phyloP scores from a whole-genome alignment of 2,888 invertebrate genomes.

The Meandrusa payeni region DNA sequence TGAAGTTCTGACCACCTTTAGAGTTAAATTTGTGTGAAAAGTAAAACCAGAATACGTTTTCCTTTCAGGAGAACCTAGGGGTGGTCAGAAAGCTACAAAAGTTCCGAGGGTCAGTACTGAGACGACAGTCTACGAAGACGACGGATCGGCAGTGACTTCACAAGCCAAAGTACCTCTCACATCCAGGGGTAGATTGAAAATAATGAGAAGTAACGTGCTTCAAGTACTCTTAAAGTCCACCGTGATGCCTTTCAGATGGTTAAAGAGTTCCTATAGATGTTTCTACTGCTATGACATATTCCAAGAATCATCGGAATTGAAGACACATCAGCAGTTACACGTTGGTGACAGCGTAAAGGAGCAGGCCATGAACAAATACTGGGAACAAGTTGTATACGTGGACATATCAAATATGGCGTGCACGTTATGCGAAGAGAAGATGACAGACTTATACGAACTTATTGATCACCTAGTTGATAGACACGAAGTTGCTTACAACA shows the following conservation, averaged over 20 bases:
- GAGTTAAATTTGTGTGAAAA: constrained; percentile 16
- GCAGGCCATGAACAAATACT: constrained; percentile 66
- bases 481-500: constrained; percentile 57
- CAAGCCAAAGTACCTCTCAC: constrained; percentile 33
- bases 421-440: constrained; percentile 51
- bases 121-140: constrained; percentile 18
- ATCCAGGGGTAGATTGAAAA: constrained; percentile 54
- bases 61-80: constrained; percentile 68
- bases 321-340: constrained; percentile 55
- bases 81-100: constrained; percentile 51
- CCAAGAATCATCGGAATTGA: constrained; percentile 60
- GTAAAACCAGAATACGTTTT: constrained; percentile 50
- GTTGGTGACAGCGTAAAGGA: constrained; percentile 49
- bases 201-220: constrained; percentile 61
- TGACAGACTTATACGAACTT: constrained; percentile 56
- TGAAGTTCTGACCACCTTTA: constrained; percentile 53
- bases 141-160: constrained; percentile 15
- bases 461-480: constrained; percentile 58
- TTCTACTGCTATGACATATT: constrained; percentile 75
- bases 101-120: constrained; percentile 20
- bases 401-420: constrained; percentile 60
- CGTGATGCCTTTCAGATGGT: constrained; percentile 70
- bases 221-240: constrained; percentile 60
- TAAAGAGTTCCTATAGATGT: constrained; percentile 69
- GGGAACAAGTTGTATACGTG: constrained; percentile 66